phyloP scores from a whole-genome alignment of 2,888 invertebrate species.

The Diarsia brunnea region DNA sequence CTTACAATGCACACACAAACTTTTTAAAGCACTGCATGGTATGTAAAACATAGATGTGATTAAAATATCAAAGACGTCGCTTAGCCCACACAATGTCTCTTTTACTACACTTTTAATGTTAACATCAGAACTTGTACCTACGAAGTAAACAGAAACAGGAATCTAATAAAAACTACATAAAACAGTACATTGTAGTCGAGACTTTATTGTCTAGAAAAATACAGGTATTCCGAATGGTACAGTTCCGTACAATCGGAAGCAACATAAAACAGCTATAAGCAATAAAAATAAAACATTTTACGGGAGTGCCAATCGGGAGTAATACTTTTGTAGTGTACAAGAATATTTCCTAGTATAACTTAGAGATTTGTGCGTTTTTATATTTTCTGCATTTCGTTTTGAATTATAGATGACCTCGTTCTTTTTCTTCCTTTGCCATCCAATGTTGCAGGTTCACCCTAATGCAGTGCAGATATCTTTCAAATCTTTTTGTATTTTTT shows the following conservation, averaged over 20 bases:
- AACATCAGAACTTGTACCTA: not conserved
- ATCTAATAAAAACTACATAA: conserved; percentile 32
- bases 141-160: not conserved
- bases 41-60: not conserved
- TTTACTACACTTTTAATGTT: not conserved
- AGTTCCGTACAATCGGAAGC: conserved; percentile 5
- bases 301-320: conserved; percentile 5
- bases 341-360: not conserved
- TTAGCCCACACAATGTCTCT: no score
- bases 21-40: not conserved
- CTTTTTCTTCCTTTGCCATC: no score
- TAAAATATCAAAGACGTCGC: not conserved
- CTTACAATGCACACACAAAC: not conserved
- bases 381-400: not conserved
- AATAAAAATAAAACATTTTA: conserved; percentile 47
- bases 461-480: no score
- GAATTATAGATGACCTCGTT: no score
- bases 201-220: conserved; percentile 30
- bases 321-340: conserved; percentile 4
- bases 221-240: conserved; percentile 13
- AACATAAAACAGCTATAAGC: conserved; percentile 27
- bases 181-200: conserved; percentile 15
- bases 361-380: not conserved
- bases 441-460: no score
- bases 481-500: no score